Base-by-base conservation (phyloP, 2,888 invertebrate genomes). In the Anoplius nigerrimus region DNA sequence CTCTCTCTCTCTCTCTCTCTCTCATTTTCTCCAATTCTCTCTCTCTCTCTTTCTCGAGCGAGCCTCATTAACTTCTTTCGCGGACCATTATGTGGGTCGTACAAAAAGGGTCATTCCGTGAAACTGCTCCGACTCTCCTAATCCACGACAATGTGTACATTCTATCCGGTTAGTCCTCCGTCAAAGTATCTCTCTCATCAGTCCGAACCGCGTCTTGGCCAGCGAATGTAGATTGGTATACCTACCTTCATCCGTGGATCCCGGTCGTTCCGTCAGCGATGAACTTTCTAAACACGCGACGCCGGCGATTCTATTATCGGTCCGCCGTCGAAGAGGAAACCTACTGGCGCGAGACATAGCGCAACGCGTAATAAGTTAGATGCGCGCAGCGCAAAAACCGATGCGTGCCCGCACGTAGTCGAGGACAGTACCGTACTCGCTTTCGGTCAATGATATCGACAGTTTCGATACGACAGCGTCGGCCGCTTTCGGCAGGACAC, bases 361-460 rank as follows among this genome's bases (percentile, higher is more conserved):
- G 51, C 65, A 57, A 69, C 62, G 58, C 61, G 63, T 73, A 66
- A 70, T 71, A 78, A 78, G 73, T 74, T 74, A 73, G 68, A 71
- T 64, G 59, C 34, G 20, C 51, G 59, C 46, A 27, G 34, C 34
- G 59, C 59, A 51, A 59, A 51, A 51, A 16, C 16, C n/a, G n/a
- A 51, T 59, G 51, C 66, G 24, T 70, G 63, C 70, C 71, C 53
- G 58, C 65, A 60, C 51, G 61, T 61, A 22, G 22, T 45, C 52
- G 66, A 71, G 68, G 69, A 63, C 64, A 16, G 48, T 48, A 18
- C 48, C 48, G 62, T 59, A 57, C 54, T 45, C 42, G 18, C 20
- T 21, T 4, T 42, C 34, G 34, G 11, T 34, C 34, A 13, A 34
- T 8, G 34, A 34, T 34, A 34, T 11, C 34, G 34, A 18, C 56